Conservation (phyloP, 2,797 vertebrate genomes). For the Peromyscus nudipes region DNA sequence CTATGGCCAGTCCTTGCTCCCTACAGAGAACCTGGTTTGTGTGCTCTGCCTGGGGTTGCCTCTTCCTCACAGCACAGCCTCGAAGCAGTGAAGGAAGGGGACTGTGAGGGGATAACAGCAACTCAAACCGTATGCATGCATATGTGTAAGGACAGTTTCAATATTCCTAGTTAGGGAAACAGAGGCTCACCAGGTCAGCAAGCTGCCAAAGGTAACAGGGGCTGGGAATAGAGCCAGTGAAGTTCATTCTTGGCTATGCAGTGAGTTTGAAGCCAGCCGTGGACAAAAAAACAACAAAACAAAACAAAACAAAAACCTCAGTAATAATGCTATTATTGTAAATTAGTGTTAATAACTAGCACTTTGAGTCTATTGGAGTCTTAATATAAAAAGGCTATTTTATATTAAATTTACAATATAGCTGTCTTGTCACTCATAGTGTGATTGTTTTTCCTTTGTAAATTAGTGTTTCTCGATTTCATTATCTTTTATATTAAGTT, state of each 20-base stretch:
- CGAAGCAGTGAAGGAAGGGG: background rate
- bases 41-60: background rate
- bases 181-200: background rate
- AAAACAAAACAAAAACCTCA: background rate
- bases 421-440: background rate
- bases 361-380: background rate
- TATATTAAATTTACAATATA: background rate
- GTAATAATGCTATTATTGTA: background rate
- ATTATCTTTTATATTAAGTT: background rate
- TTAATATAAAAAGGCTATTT: background rate
- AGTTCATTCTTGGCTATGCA: background rate
- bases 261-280: background rate
- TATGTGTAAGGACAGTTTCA: background rate
- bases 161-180: background rate
- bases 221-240: background rate
- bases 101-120: background rate
- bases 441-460: background rate
- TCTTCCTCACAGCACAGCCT: constrained; percentile 6
- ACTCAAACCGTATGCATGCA: background rate
- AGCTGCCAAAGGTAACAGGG: background rate
- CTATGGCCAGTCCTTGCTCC: constrained; percentile 20
- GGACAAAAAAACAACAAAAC: background rate
- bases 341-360: background rate
- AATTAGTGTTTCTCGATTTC: background rate
- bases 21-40: constrained; percentile 36